Evolutionary conservation across 2,888 invertebrate species (phyloP), one percentile per base, ranked within the genome.

Genomic region (Sclerodermus sp.): DNA sequence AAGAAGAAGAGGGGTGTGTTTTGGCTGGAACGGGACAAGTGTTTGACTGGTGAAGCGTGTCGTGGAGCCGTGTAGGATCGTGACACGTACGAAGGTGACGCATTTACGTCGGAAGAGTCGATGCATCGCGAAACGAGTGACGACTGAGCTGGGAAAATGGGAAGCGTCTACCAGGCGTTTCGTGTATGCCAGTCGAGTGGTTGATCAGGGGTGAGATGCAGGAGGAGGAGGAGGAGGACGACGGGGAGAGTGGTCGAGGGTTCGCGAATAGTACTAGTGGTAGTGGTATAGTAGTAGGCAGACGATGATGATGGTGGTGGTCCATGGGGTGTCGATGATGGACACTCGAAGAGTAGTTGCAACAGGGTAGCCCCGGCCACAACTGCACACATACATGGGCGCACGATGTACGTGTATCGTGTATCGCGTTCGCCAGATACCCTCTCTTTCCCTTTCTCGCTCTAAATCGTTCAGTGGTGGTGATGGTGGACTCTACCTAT

Each of bases 41-140:
- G n/a, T n/a, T n/a, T n/a, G n/a, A n/a, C n/a, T n/a, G n/a, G n/a
- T n/a, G n/a, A n/a, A n/a, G n/a, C n/a, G n/a, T n/a, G n/a, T n/a
- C n/a, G n/a, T n/a, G n/a, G n/a, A n/a, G n/a, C 29, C 42, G 14
- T 8, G 42, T 30, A 29, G 31, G 16, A 37, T 38, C 9, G 43
- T 16, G 42, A 10, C 47, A 60, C 64, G 57, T 63, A 63, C 63
- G 51, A 70, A 70, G 45, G 64, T 64, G 62, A 71, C 70, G 57
- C 65, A 63, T 64, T 71, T 73, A 45, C 73, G 71, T 60, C 63
- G 63, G 45, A 73, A 73, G 50, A 73, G 64, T 47, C 73, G 71
- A 49, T 68, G 69, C 73, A 73, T 73, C 69, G 66, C 66, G 64
- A 55, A 52, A 38, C 36, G 31, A 41, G 42, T 38, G 53, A 41